Evolutionary conservation across 2,113 vertebrate genomes (phyloP), one percentile per base, ranked within the genome.

Genomic region (Perognathus longimembris): DNA sequence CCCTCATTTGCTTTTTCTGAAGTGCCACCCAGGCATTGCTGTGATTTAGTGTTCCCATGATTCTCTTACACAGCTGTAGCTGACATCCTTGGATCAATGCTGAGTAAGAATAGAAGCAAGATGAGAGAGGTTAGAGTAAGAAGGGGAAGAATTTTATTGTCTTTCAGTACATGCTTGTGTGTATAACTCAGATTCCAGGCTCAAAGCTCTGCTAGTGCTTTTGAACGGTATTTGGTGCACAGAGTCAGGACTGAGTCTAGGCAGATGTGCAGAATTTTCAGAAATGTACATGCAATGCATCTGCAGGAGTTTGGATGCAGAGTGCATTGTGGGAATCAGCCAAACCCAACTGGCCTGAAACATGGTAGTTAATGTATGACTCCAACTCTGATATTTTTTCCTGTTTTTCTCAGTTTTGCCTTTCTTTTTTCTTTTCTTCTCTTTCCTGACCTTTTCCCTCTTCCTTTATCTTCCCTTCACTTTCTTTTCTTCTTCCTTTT

Each of bases 61-160:
- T 76, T 67, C 18, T 59, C 24, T 11, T 20, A 0, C 1, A 15
- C 30, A 26, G 81, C 73, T 77, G 32, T 64, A n/a, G 4, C 79
- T 30, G 57, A 61, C 59, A 63, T 20, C 24, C 59, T 45, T 57
- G 1, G 2, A 22, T 32, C 76, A 26, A 22, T 12, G 28, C 36
- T 71, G 8, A 42, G 12, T 50, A 64, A 75, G n/a, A 88, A 80
- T 70, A 84, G 36, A 88, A 82, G 66, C 38, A 89, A 91, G 50
- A 91, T 36, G 81, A 54, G 88, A n/a, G 32, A 86, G 26, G 8
- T 36, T 64, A 38, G 71, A 45, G 66, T 59, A 73, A 75, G 66
- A 94, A 91, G 64, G 4, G 50, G 64, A 80, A 70, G 66, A 54
- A 50, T 74, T 83, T 88, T 70, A 30, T 63, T 91, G 76, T 82